Evolutionary conservation across 2,888 invertebrate species (phyloP).

Genomic region (Melolontha melolontha): DNA sequence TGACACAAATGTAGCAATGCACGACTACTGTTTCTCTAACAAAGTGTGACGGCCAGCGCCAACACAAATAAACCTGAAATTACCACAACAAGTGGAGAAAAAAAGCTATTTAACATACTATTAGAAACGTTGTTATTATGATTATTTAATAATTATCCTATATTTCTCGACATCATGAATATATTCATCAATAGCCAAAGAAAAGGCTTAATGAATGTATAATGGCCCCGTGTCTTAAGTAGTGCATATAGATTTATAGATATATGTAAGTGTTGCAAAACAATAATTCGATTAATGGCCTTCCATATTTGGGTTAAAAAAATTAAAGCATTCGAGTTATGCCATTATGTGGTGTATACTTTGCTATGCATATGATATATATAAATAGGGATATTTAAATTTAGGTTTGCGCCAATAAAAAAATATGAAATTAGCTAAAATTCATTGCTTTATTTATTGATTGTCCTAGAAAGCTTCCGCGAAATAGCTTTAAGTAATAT

Average conservation of each 20-base stretch:
- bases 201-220: constrained; percentile 23
- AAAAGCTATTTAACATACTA: constrained; percentile 24
- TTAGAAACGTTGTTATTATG: constrained; percentile 32
- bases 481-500: too few species aligned
- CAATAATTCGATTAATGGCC: constrained; percentile 4
- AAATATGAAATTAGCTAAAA: background rate
- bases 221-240: constrained; percentile 12
- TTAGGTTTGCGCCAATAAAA: background rate
- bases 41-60: constrained; percentile 8
- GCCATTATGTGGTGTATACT: constrained; percentile 11
- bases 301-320: constrained; percentile 23
- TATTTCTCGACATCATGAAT: constrained; percentile 21
- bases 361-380: background rate
- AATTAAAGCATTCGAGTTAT: constrained; percentile 8
- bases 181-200: constrained; percentile 18
- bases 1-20: constrained; percentile 21
- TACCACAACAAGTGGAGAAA: constrained; percentile 12
- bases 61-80: constrained; percentile 18
- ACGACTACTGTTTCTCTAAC: constrained; percentile 10
- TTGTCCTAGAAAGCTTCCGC: background rate
- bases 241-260: background rate
- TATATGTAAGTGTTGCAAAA: constrained; percentile 6
- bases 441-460: background rate
- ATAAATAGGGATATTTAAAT: background rate
- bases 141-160: constrained; percentile 36